Evolutionary conservation across 2,888 invertebrate species (phyloP), one percentile per base, ranked within the genome.

Genomic region (Crematogaster levior): DNA sequence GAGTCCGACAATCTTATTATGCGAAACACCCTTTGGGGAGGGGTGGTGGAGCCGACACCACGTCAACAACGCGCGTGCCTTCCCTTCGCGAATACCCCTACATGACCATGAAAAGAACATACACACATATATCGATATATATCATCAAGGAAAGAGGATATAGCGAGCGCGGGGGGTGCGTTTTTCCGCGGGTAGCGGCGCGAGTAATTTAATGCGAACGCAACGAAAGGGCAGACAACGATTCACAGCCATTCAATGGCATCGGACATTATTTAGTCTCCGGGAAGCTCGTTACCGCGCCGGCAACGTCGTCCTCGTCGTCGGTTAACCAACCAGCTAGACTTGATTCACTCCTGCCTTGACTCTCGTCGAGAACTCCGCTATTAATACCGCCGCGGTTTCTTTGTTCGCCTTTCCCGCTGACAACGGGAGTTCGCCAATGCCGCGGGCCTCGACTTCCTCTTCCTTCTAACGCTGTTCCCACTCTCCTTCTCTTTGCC

Each of bases 321-420:
- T 53, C 61, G 72, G 81, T 82, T 77, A 82, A 82, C 58, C 77
- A 81, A 53, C 43, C 56, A 53, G 80, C 60, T 65, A 53, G 37
- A 37, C 81, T 81, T 65, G 73, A 83, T 83, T 83, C 84, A 79
- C 65, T 83, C 65, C 46, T 68, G 60, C 40, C 7, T 18, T 18
- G 5, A 34, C 40, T 48, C 72, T 37, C 37, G 48, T 70, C 40
- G 72, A 58, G 79, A 75, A 48, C 61, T 24, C 74, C 63, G 68
- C 84, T 84, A 79, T 84, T 84, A 84, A 84, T 83, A 83, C 77
- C 53, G 37, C 70, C 61, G 48, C 37, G 77, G 63, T 84, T 83
- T 84, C 84, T 84, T 83, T 77, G 84, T 84, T 65, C 65, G 27
- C 77, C 21, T 51, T 83, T 79, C 12, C 56, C 65, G 48, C 56